A percentile compares a stretch with the other conserved stretches of the same genome.
Evolutionary conservation across 2,797 vertebrate species (phyloP).

Genomic region (Sebastes aleutianus): DNA sequence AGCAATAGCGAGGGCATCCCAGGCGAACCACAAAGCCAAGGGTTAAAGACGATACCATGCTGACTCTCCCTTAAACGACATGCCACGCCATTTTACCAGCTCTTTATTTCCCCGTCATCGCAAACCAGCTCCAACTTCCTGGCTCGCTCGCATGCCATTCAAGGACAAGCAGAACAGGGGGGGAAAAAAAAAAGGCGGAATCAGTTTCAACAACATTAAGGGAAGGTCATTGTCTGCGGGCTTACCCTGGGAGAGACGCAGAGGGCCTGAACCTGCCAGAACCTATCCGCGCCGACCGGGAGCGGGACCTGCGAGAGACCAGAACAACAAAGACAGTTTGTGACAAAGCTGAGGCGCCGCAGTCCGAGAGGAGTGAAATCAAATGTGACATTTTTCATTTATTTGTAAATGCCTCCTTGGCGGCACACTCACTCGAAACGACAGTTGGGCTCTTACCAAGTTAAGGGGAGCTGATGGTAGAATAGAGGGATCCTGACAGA

Average conservation of each 20-base stretch:
- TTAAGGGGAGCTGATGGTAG: constrained; percentile 87
- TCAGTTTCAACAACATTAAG: constrained; percentile 78
- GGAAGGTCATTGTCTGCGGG: constrained; percentile 83
- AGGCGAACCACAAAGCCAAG: constrained; percentile 72
- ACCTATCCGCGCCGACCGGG: constrained; percentile 85
- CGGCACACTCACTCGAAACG: constrained; percentile 92
- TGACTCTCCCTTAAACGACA: constrained; percentile 67
- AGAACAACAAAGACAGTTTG: constrained; percentile 93
- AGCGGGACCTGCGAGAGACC: constrained; percentile 84
- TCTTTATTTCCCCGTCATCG: constrained; percentile 64
- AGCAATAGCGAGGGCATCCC: constrained; percentile 56
- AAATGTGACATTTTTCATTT: constrained; percentile 99
- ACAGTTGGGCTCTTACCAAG: constrained; percentile 91
- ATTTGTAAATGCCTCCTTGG: constrained; percentile 99
- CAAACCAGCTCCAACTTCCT: constrained; percentile 74
- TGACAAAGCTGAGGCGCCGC: constrained; percentile 93
- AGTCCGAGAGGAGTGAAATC: constrained; percentile 89
- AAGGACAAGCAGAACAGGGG: constrained; percentile 46
- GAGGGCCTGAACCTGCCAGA: constrained; percentile 84
- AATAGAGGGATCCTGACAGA: constrained; percentile 94
- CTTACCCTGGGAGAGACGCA: constrained; percentile 84
- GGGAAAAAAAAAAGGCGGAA: constrained; percentile 58
- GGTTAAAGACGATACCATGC: constrained; percentile 72
- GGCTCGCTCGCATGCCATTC: constrained; percentile 66
- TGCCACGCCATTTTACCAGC: constrained; percentile 79